Conservation (phyloP, 2,113 vertebrate species). For the Echinops telfairi region DNA sequence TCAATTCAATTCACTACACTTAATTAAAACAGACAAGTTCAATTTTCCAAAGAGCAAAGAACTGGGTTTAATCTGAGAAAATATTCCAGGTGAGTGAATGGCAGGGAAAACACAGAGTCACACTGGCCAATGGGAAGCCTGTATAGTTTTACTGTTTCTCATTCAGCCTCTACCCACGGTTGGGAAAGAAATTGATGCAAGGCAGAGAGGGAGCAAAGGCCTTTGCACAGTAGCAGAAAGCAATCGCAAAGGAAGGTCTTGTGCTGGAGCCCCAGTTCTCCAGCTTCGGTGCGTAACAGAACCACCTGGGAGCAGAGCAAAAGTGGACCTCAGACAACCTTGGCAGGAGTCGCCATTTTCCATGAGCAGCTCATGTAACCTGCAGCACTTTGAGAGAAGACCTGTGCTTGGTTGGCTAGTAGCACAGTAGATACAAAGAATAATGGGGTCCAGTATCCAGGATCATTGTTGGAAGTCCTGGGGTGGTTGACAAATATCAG, state of each 20-base stretch:
- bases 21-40: conserved; percentile 6
- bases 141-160: background rate
- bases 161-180: background rate
- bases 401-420: too few relatives aligned
- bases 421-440: too few relatives aligned
- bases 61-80: background rate
- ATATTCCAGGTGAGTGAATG: background rate
- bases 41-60: conserved; percentile 35
- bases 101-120: background rate
- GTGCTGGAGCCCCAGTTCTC: background rate
- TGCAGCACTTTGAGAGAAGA: too few relatives aligned
- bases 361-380: background rate
- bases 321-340: background rate
- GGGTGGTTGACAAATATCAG: too few relatives aligned
- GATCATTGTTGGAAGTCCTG: too few relatives aligned
- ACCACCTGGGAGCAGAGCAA: background rate
- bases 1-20: background rate
- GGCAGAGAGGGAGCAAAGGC: background rate
- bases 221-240: background rate
- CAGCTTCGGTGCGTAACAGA: background rate
- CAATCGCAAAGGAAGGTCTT: background rate
- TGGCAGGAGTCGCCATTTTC: background rate
- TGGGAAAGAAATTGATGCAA: background rate
- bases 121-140: background rate
- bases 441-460: too few relatives aligned